phyloP scores from a whole-genome alignment of 2,888 invertebrate genomes.

The Ophion ellenae region DNA sequence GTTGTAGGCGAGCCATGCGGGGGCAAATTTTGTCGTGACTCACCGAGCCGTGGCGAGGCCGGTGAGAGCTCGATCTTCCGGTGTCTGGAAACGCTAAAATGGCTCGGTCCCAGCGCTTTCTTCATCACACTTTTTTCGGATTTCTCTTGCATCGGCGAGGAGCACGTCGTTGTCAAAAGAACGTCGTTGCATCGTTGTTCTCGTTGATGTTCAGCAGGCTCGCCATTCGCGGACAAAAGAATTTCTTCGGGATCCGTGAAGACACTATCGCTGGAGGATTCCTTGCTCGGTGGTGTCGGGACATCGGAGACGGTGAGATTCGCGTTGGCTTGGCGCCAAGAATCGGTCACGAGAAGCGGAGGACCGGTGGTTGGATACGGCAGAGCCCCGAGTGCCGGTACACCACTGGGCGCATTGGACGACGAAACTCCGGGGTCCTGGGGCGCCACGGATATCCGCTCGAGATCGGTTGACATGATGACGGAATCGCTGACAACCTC shows the following conservation, averaged over 20 bases:
- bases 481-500: neutral
- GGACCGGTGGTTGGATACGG: conserved; percentile 71
- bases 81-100: conserved; percentile 87
- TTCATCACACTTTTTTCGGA: conserved; percentile 38
- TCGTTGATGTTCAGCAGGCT: conserved; percentile 62
- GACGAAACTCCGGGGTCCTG: conserved; percentile 14
- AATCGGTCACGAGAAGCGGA: conserved; percentile 82
- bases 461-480: conserved; percentile 17
- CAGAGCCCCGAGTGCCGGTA: conserved; percentile 67
- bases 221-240: conserved; percentile 80
- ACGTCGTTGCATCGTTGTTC: conserved; percentile 58
- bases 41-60: conserved; percentile 73
- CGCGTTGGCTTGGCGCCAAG: conserved; percentile 82
- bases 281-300: conserved; percentile 84
- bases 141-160: conserved; percentile 48
- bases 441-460: conserved; percentile 6
- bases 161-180: neutral
- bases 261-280: conserved; percentile 89
- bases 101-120: conserved; percentile 54
- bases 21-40: conserved; percentile 54
- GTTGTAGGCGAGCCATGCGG: neutral
- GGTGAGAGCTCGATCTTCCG: conserved; percentile 87
- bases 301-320: conserved; percentile 76
- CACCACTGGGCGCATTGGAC: conserved; percentile 47
- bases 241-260: conserved; percentile 88